Evolutionary conservation across 2,797 vertebrate species (phyloP).

Genomic region (Telmatherina bonti): DNA sequence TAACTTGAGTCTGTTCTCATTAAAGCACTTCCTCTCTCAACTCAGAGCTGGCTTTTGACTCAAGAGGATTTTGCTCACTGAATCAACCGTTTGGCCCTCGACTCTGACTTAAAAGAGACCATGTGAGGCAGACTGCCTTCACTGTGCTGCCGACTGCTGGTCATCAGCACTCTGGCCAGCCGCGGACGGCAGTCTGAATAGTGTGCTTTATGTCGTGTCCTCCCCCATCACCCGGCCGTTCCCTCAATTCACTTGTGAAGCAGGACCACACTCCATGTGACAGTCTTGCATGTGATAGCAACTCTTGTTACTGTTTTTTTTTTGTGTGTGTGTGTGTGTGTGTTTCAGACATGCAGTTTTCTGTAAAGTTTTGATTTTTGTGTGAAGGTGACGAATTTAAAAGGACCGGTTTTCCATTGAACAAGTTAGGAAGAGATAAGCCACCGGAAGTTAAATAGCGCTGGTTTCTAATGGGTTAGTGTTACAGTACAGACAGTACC

Average conservation of each 20-base stretch:
- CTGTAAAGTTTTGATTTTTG: neutral
- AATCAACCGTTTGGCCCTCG: constrained; percentile 23
- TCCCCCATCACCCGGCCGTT: constrained; percentile 4
- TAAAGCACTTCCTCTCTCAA: constrained; percentile 44
- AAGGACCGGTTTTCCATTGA: constrained; percentile 31
- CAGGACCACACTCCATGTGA: constrained; percentile 35
- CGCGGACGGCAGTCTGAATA: constrained; percentile 24
- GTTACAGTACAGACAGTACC: constrained; percentile 29
- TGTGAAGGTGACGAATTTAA: constrained; percentile 30
- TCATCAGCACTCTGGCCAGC: constrained; percentile 27
- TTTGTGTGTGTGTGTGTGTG: no score
- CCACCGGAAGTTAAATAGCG: constrained; percentile 9
- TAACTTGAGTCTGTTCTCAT: constrained; percentile 29
- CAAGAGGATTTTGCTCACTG: constrained; percentile 25
- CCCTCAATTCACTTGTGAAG: constrained; percentile 28
- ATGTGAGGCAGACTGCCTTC: constrained; percentile 45
- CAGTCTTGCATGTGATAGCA: constrained; percentile 38
- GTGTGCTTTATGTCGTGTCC: constrained; percentile 27
- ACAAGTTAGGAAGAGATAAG: constrained; percentile 12
- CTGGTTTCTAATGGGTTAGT: constrained; percentile 2
- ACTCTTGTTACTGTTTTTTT: constrained; percentile 31
- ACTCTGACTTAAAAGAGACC: constrained; percentile 31
- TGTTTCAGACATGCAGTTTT: constrained; percentile 28
- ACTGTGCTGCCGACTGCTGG: constrained; percentile 36
- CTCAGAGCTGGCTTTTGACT: constrained; percentile 31